Conservation (phyloP, 2,797 vertebrate genomes). For the Neostethus bicornis region DNA sequence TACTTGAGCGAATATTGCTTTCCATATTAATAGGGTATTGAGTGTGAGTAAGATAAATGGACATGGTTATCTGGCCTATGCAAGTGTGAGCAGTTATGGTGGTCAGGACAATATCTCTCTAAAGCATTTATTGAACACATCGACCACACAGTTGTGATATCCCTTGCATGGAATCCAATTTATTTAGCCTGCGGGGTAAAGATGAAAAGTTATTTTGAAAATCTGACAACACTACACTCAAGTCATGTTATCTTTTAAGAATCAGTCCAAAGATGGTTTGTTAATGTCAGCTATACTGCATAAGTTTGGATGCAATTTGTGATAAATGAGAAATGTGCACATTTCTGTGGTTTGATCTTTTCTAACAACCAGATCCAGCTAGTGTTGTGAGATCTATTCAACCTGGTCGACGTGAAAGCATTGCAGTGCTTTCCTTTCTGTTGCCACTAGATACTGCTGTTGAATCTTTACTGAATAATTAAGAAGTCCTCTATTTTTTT, state of each 20-base stretch:
- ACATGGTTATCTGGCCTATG: slow-evolving; percentile 20
- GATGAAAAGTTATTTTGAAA: slow-evolving; percentile 40
- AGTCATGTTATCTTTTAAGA: slow-evolving; percentile 2
- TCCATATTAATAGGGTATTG: slow-evolving; percentile 52
- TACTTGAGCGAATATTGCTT: slow-evolving; percentile 41
- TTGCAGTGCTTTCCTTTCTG: slow-evolving; percentile 45
- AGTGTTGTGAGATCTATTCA: neutral
- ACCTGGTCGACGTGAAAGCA: neutral
- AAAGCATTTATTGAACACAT: slow-evolving; percentile 65
- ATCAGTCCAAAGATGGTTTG: neutral
- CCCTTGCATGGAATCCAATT: slow-evolving; percentile 44
- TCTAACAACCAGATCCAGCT: neutral
- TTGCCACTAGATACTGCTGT: slow-evolving; percentile 77
- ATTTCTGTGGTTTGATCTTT: neutral
- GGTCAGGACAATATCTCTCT: slow-evolving; percentile 50
- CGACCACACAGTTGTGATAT: slow-evolving; percentile 50
- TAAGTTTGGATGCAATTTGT: slow-evolving; percentile 8
- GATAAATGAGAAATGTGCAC: neutral
- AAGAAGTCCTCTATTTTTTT: slow-evolving; percentile 7
- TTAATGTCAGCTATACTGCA: slow-evolving; percentile 3
- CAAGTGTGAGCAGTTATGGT: slow-evolving; percentile 31
- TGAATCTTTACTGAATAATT: slow-evolving; percentile 57
- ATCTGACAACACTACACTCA: slow-evolving; percentile 16
- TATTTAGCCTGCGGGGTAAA: slow-evolving; percentile 46
- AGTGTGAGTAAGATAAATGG: slow-evolving; percentile 55